Conservation (phyloP, 2,888 invertebrate species). For the Oconnorella tubifera region DNA sequence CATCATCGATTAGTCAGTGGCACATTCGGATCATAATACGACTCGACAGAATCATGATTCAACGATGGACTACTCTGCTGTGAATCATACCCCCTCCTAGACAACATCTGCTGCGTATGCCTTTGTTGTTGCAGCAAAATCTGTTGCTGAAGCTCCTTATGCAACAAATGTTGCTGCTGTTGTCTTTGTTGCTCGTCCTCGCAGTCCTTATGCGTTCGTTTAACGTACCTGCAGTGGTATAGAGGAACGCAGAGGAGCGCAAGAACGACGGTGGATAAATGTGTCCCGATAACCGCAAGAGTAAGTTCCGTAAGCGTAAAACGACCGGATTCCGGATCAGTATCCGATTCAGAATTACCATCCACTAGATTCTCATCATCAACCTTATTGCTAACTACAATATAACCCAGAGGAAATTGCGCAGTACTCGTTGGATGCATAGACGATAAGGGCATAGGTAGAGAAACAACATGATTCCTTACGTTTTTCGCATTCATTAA, state of each 20-base stretch:
- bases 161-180: not conserved
- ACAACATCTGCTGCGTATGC: not conserved
- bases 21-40: too few species aligned
- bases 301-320: slow-evolving; percentile 49
- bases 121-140: not conserved
- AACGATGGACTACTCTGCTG: too few species aligned
- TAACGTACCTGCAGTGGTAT: not conserved
- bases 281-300: slow-evolving; percentile 52
- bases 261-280: slow-evolving; percentile 48
- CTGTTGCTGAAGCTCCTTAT: not conserved
- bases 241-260: slow-evolving; percentile 38
- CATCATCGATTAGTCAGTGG: too few species aligned
- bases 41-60: too few species aligned
- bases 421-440: not conserved
- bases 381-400: not conserved
- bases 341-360: not conserved
- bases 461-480: not conserved
- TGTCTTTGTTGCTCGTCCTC: not conserved
- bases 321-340: slow-evolving; percentile 12
- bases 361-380: not conserved
- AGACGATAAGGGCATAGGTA: not conserved
- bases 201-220: not conserved
- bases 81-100: too few species aligned
- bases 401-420: too few species aligned
- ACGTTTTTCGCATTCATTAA: not conserved